Percentiles rank a stretch among this genome's conserved stretches.
Conservation (phyloP, 2,888 invertebrate species). For the Apotomis turbidana region DNA sequence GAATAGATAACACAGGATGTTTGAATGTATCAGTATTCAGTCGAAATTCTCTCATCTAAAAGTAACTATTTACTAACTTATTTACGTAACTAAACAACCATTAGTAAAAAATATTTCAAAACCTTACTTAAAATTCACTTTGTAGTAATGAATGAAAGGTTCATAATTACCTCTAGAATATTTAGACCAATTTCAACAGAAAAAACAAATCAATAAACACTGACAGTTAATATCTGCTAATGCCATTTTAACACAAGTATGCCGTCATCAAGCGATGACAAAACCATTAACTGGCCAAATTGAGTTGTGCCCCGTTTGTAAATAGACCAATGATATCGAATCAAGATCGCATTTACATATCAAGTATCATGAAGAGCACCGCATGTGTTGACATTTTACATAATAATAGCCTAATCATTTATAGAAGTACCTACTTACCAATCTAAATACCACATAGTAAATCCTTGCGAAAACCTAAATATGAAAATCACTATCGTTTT, state of each 20-base stretch:
- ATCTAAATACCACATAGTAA: no score
- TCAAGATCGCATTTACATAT: conserved; percentile 17
- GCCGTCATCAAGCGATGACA: conserved; percentile 1
- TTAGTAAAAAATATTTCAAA: no score
- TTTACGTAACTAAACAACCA: no score
- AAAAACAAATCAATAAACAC: background rate
- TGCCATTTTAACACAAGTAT: background rate
- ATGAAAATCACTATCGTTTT: no score
- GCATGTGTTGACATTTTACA: conserved; percentile 1
- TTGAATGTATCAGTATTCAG: no score
- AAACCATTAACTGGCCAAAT: conserved; percentile 10
- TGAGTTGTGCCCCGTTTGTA: background rate
- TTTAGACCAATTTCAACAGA: background rate
- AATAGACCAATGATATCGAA: conserved; percentile 16
- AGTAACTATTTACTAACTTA: no score
- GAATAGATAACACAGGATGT: no score
- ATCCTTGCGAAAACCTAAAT: no score
- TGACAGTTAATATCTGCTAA: background rate
- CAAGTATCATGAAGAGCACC: background rate
- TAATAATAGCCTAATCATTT: background rate
- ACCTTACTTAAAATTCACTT: no score
- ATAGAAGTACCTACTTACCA: background rate
- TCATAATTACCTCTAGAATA: no score
- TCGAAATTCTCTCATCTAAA: no score
- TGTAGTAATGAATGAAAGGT: no score